phyloP scores from a whole-genome alignment of 2,113 vertebrate species.

The Hemiprocne comata region DNA sequence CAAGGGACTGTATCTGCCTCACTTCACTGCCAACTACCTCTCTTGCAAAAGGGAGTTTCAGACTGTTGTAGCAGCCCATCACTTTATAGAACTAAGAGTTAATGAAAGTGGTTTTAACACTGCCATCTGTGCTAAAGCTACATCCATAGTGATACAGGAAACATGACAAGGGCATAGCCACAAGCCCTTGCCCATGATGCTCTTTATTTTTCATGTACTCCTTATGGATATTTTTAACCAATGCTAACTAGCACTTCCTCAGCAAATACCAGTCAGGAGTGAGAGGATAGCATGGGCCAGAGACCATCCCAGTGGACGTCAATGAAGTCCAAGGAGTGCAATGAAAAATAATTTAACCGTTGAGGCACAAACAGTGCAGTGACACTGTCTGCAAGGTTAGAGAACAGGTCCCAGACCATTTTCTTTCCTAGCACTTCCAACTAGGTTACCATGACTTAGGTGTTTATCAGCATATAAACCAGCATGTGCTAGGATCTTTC shows the following conservation, averaged over 20 bases:
- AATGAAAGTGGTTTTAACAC: neutral
- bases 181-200: neutral
- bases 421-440: neutral
- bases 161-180: neutral
- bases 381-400: neutral
- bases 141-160: neutral
- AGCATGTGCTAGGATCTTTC: neutral
- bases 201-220: neutral
- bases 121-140: neutral
- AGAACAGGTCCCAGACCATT: neutral
- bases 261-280: neutral
- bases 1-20: neutral
- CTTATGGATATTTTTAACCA: neutral
- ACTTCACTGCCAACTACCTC: neutral
- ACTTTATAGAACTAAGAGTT: neutral
- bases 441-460: neutral
- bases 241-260: neutral
- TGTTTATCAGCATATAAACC: neutral
- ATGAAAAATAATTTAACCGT: neutral
- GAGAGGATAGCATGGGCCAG: neutral
- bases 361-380: neutral
- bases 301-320: neutral
- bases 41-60: neutral
- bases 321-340: neutral
- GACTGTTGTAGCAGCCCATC: neutral